Evolutionary conservation across 2,888 invertebrate species (phyloP), one percentile per base, ranked within the genome.

Genomic region (Hemaris fuciformis): DNA sequence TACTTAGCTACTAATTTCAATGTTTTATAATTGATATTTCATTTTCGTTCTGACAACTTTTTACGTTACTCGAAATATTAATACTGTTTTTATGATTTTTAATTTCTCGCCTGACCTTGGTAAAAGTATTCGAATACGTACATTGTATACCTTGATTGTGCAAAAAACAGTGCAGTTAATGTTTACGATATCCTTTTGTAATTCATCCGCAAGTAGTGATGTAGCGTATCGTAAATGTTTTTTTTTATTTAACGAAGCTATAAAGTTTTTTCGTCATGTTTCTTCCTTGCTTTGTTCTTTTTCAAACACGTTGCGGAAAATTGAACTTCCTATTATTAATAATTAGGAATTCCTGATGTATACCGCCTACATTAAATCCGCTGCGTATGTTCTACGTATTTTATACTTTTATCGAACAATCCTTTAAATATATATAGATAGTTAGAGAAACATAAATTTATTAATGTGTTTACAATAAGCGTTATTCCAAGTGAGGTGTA

Each of bases 111-210:
- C 15, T 8, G 48, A 25, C 48, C 48, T 48, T 48, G 31, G 31
- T 27, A 18, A 53, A 53, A 53, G 31, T 53, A 53, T 53, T 53
- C 53, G 53, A 15, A 53, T 10, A 31, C 10, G 53, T 10, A 53
- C 31, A 31, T 53, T 53, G 31, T 31, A 31, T 31, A 31, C 25
- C 48, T 48, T 53, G 27, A 53, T 31, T 31, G 53, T 53, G 31
- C 56, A 62, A 68, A 66, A 58, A 70, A 64, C 66, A 66, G 48
- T 53, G 64, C 38, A 58, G 53, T 31, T 31, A 53, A 53, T 7
- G 27, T 53, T 53, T 53, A 13, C 31, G 18, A 18, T 18, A 31
- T 53, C 53, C 31, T 53, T 53, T 53, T 53, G 53, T 18, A 31
- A 27, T 18, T 53, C 18, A 31, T 53, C 18, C 13, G 18, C 31